A percentile compares a stretch with the other conserved stretches of the same genome.
Evolutionary conservation across 2,797 vertebrate genomes (phyloP).

Genomic region (Tenualosa thibaudeaui): DNA sequence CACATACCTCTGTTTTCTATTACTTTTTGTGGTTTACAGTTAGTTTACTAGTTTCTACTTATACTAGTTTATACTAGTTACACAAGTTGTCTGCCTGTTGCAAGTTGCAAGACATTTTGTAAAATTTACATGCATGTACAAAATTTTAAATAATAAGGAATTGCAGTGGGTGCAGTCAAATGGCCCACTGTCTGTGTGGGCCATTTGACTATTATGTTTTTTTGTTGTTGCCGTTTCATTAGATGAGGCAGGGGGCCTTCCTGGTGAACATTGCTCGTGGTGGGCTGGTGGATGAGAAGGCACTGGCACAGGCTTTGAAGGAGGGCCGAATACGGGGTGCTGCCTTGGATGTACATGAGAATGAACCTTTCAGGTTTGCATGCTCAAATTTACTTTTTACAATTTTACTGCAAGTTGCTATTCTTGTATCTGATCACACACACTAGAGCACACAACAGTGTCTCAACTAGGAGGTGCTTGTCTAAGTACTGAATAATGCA

Average conservation of each 20-base stretch:
- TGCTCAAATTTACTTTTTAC: not conserved
- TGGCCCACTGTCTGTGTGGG: too few relatives aligned
- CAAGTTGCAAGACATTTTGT: too few relatives aligned
- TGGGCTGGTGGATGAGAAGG: constrained; percentile 87
- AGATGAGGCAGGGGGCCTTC: constrained; percentile 91
- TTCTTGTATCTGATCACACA: too few relatives aligned
- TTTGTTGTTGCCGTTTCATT: constrained; percentile 18
- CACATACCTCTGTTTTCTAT: too few relatives aligned
- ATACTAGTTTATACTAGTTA: too few relatives aligned
- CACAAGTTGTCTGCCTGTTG: too few relatives aligned
- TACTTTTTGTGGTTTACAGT: too few relatives aligned
- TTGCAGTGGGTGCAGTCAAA: too few relatives aligned
- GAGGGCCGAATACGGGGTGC: constrained; percentile 89
- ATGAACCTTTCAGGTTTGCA: constrained; percentile 85
- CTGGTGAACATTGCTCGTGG: constrained; percentile 88
- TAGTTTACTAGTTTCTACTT: too few relatives aligned
- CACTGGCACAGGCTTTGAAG: constrained; percentile 86
- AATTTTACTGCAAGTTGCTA: not conserved
- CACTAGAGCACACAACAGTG: not conserved
- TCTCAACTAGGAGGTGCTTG: not conserved
- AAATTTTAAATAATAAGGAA: too few relatives aligned
- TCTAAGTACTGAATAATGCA: not conserved
- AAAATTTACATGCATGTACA: too few relatives aligned
- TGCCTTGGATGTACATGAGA: constrained; percentile 86
- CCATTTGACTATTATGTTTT: not conserved